Evolutionary conservation across 2,888 invertebrate species (phyloP), one percentile per base, ranked within the genome.

Genomic region (Tinea semifulvella): DNA sequence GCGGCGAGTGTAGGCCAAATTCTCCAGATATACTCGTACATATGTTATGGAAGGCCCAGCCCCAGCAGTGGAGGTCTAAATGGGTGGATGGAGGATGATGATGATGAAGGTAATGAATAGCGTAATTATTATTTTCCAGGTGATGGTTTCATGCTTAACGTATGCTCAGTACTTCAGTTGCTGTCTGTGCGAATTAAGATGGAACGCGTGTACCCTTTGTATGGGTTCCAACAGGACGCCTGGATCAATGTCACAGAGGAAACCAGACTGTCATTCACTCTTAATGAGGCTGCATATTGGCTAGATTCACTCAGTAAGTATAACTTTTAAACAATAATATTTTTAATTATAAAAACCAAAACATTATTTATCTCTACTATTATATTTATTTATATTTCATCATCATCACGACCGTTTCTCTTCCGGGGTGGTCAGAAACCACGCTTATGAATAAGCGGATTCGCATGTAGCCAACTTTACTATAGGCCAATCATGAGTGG

Each of bases 101-200:
- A n/a, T n/a, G n/a, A n/a, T n/a, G n/a, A n/a, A n/a, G n/a, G n/a
- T n/a, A n/a, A n/a, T n/a, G n/a, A n/a, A n/a, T n/a, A n/a, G n/a
- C n/a, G n/a, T n/a, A n/a, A n/a, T n/a, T n/a, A n/a, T 31, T 31
- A 16, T 16, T 53, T 50, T 48, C 1, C 65, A 82, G 92, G 94
- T 3, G 97, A 98, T 68, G 98, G 98, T 1, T 96, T 96, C 69
- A 94, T 98, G 91, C 80, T 98, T 55, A 99, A 98, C 80, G 73
- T 98, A 13, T 85, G 97, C 57, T 90, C 92, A 43, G 92, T 97
- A 14, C 79, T 99, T 52, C 98, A 98, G 65, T 87, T 92, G 68
- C 81, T 99, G 16, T 91, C 96, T 0, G 85, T 92, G 10, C 95
- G 96, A 70, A 90, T 98, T 45, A 93, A 92, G 67, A 68, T 97